Evolutionary conservation across 2,113 vertebrate species (phyloP), one percentile per base, ranked within the genome.

Genomic region (Ammospiza nelsoni): DNA sequence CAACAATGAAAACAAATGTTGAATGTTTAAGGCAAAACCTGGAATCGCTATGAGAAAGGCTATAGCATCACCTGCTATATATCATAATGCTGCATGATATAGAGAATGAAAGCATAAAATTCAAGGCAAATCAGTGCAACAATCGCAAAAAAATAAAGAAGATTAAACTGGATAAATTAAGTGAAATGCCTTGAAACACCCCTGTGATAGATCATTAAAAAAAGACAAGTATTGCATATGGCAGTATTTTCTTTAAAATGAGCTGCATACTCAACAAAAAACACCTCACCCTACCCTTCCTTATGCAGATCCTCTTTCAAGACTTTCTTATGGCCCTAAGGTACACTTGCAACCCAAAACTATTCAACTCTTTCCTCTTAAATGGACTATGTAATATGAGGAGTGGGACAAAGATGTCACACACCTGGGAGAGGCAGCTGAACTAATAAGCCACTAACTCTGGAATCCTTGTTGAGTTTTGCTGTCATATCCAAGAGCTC

Each of bases 361-460:
- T 39, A 41, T 41, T 25, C 44, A 49, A 55, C 23, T 59, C 23
- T 83, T 85, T 49, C 10, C 55, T 39, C 52, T 79, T 13, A 72
- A 2, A 15, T 2, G 16, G 58, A 62, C 29, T 14, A 15, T 28
- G 43, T 27, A 15, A 16, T 11, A 24, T 11, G 58, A 87, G 12
- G 46, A 37, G 15, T 3, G 19, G 23, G 25, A 92, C 6, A 87
- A 41, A 95, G 33, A 52, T 3, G 5, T 44, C 55, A 81, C 69
- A 54, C 94, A 98, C 98, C 98, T 97, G 98, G 98, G 22, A 98
- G 98, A 84, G 99, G 99, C 41, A 99, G 97, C 95, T 99, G 99
- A 95, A 99, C 98, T 90, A 99, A 97, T 87, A 99, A 94, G 35
- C 99, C 99, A 93, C 98, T 99, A 94, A 99, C 98, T 96, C 96